Evolutionary conservation across 2,888 invertebrate species (phyloP).

Genomic region (Drosophila leonis): DNA sequence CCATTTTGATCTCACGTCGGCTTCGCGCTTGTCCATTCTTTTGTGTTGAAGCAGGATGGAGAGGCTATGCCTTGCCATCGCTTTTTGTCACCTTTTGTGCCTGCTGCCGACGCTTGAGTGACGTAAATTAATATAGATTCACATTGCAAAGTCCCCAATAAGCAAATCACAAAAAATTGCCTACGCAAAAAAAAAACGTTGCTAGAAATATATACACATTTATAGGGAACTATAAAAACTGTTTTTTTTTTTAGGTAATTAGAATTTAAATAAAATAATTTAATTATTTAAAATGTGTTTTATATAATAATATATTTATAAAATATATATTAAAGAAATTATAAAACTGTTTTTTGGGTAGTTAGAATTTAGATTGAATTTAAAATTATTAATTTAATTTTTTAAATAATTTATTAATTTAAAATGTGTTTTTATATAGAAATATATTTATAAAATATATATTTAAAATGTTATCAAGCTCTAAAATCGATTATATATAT

Average conservation of each 20-base stretch:
- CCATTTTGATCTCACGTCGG: conserved; percentile 47
- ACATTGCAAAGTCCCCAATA: conserved; percentile 35
- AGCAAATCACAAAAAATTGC: conserved; percentile 14
- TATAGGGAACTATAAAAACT: background rate
- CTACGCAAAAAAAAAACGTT: conserved; percentile 18
- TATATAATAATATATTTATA: too few species aligned
- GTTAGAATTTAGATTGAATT: too few species aligned
- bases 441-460: too few species aligned
- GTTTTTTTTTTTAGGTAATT: background rate
- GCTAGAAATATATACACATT: conserved; percentile 11
- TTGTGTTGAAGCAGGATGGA: conserved; percentile 9
- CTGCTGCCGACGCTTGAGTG: conserved; percentile 58
- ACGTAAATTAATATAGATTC: conserved; percentile 72
- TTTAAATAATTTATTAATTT: too few species aligned
- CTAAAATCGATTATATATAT: too few species aligned
- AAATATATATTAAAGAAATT: background rate
- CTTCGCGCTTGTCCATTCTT: conserved; percentile 48
- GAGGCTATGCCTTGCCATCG: conserved; percentile 22
- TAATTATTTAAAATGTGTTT: background rate
- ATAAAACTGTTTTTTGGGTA: too few species aligned
- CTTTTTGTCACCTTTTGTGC: conserved; percentile 70
- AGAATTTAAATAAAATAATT: background rate
- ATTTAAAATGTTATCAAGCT: too few species aligned
- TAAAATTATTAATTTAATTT: too few species aligned
- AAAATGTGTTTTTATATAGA: too few species aligned